Percentiles rank a stretch among this genome's conserved stretches.
These are phyloP conservation scores for Drosophila diplacantha DNA, from an alignment of 2,888 invertebrate genomes.

Conservation along the genomic window DNA sequence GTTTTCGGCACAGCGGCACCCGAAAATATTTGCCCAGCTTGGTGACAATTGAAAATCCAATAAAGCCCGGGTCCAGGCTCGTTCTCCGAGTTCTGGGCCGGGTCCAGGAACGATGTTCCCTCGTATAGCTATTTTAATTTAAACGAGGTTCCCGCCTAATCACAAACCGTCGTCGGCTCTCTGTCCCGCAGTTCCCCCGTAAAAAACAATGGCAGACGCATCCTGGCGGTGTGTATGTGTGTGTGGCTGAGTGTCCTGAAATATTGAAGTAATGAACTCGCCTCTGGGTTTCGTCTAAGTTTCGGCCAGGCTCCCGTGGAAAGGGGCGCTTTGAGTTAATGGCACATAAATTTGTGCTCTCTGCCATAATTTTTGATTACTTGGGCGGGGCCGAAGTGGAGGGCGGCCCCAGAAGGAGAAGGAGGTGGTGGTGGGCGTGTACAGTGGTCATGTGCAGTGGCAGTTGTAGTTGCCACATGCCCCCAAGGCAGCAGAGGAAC, in stretches of 20 bases:
- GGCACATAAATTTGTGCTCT: conserved; percentile 61
- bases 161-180: conserved; percentile 43
- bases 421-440: conserved; percentile 3
- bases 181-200: neutral
- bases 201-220: conserved; percentile 45
- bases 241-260: conserved; percentile 38
- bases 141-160: conserved; percentile 65
- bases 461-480: conserved; percentile 24
- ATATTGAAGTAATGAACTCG: conserved; percentile 66
- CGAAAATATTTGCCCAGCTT: conserved; percentile 59
- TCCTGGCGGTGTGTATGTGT: conserved; percentile 46
- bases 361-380: conserved; percentile 68
- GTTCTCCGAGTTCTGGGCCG: neutral
- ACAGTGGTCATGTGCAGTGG: conserved; percentile 17
- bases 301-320: conserved; percentile 14
- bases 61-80: conserved; percentile 49
- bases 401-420: neutral
- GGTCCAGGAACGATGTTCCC: conserved; percentile 16
- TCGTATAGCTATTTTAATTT: conserved; percentile 67
- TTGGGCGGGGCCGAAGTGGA: conserved; percentile 45
- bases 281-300: conserved; percentile 33
- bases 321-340: conserved; percentile 63
- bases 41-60: conserved; percentile 72
- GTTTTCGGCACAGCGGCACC: conserved; percentile 32
- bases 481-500: conserved; percentile 29